Evolutionary conservation across 1,140 invertebrate species (phyloP).

Genomic region (Alviniconcha marisindica): DNA sequence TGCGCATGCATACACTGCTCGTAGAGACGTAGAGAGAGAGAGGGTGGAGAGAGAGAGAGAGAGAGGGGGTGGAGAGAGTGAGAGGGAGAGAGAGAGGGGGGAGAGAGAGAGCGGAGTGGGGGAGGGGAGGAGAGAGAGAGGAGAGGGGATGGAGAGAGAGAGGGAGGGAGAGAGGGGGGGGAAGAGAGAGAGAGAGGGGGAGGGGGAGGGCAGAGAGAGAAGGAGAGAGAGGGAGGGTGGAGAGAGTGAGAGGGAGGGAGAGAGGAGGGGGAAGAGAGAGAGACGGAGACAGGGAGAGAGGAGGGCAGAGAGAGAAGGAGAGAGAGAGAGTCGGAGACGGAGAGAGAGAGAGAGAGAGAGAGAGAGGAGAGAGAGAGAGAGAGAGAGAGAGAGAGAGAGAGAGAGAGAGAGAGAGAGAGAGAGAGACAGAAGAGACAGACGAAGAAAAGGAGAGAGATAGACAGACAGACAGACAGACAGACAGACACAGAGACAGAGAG

Average conservation of each 20-base stretch:
- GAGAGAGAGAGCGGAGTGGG: background rate
- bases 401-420: no score
- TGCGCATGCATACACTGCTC: no score
- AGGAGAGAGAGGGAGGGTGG: background rate
- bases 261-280: background rate
- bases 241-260: background rate
- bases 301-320: no score
- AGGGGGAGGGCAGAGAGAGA: constrained; percentile 11
- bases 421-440: background rate
- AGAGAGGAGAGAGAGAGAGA: background rate
- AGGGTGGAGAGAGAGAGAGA: background rate
- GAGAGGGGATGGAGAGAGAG: background rate
- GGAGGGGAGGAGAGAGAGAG: background rate
- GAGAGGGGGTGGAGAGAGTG: background rate
- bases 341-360: background rate
- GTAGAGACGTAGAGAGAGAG: background rate
- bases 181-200: constrained; percentile 1
- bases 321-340: background rate
- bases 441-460: background rate
- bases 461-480: background rate
- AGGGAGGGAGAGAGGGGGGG: background rate
- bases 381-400: background rate
- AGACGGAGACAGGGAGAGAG: background rate
- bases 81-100: background rate
- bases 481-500: background rate